Percentiles rank a stretch among this genome's conserved stretches.
Evolutionary conservation across 2,888 invertebrate genomes (phyloP).

Genomic region (Charanyca ferruginea): DNA sequence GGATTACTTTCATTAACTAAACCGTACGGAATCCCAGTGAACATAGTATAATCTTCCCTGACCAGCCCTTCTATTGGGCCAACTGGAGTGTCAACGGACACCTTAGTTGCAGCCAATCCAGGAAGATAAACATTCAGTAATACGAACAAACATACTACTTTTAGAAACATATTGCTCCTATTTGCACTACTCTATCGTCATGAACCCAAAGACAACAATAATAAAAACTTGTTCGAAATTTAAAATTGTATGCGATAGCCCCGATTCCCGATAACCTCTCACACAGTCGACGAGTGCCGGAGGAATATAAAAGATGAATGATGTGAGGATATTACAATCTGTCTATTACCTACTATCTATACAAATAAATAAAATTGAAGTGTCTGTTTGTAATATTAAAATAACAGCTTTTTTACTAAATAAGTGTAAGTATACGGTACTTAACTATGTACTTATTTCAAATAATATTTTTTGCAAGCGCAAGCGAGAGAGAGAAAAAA

Average conservation of each 20-base stretch:
- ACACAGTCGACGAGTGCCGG: too few species aligned
- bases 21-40: constrained; percentile 28
- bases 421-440: too few species aligned
- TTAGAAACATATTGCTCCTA: constrained; percentile 8
- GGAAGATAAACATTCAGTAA: background rate
- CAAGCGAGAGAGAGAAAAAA: too few species aligned
- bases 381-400: too few species aligned
- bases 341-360: too few species aligned
- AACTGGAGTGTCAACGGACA: background rate
- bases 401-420: too few species aligned
- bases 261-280: too few species aligned
- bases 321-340: too few species aligned
- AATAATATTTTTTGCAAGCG: too few species aligned
- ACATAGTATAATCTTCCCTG: background rate
- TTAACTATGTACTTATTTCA: too few species aligned
- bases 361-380: too few species aligned
- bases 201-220: background rate
- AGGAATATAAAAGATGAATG: too few species aligned
- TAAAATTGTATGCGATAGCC: constrained; percentile 1
- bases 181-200: background rate
- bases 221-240: background rate
- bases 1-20: constrained; percentile 20
- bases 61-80: constrained; percentile 4
- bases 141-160: background rate
- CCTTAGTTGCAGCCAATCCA: background rate